Evolutionary conservation across 2,797 vertebrate genomes (phyloP).

Genomic region (Rhinogobio ventralis): DNA sequence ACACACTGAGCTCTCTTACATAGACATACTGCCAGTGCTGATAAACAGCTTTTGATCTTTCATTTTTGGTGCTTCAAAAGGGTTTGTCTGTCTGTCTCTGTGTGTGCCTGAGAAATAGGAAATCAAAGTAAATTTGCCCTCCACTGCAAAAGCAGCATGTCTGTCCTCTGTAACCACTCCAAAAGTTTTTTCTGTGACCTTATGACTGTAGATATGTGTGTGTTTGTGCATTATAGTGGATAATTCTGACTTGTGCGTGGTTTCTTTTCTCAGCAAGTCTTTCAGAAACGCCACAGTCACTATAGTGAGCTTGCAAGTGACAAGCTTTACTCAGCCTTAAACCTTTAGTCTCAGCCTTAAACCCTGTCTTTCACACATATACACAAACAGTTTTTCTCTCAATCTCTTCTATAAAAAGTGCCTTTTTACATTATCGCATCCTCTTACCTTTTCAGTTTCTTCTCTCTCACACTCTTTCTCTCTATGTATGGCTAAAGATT

Average conservation of each 20-base stretch:
- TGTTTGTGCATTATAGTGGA: background rate
- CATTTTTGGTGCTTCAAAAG: constrained; percentile 52
- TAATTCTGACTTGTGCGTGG: background rate
- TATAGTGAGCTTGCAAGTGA: constrained; percentile 3
- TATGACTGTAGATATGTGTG: constrained; percentile 24
- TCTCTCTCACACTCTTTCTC: background rate
- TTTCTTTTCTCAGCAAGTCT: constrained; percentile 9
- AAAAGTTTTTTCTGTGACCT: constrained; percentile 40
- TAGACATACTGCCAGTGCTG: constrained; percentile 49
- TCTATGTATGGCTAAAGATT: background rate
- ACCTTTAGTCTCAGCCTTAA: constrained; percentile 34
- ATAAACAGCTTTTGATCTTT: constrained; percentile 64
- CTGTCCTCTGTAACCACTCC: constrained; percentile 38
- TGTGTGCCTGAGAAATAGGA: background rate
- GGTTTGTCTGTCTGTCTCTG: constrained; percentile 22
- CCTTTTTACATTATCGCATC: background rate
- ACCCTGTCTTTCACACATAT: constrained; percentile 13
- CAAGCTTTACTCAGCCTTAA: constrained; percentile 32
- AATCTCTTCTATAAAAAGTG: background rate
- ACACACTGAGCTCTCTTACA: constrained; percentile 53
- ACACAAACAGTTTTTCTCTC: constrained; percentile 8
- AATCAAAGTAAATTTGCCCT: constrained; percentile 49
- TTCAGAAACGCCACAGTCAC: background rate
- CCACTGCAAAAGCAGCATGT: constrained; percentile 31
- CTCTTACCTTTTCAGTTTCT: constrained; percentile 12